A percentile compares a stretch with the other conserved stretches of the same genome.
These are phyloP conservation scores for Heloderma charlesbogerti DNA, from an alignment of 2,113 vertebrate genomes.

Conservation along the genomic window DNA sequence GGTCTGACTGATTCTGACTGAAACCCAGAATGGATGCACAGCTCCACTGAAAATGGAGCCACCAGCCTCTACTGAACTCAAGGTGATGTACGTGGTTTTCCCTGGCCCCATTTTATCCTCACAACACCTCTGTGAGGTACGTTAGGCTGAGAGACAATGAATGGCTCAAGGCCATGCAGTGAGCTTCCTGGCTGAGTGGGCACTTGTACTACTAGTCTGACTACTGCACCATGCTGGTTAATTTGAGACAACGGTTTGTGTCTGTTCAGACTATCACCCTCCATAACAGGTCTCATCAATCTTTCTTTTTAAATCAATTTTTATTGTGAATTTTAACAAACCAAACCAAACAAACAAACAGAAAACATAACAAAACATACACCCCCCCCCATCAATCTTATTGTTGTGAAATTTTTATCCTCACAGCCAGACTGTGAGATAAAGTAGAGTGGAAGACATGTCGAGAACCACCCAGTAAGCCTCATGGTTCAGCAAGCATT, in stretches of 20 bases:
- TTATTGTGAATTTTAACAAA: too few species aligned
- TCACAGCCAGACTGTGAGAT: neutral
- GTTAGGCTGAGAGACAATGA: neutral
- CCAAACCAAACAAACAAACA: too few species aligned
- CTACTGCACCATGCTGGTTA: neutral
- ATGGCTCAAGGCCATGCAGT: neutral
- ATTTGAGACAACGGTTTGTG: neutral
- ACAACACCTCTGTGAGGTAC: neutral
- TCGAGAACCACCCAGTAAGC: neutral
- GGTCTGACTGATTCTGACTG: too few species aligned
- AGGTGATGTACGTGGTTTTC: neutral
- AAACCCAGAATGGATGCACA: too few species aligned
- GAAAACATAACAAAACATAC: too few species aligned
- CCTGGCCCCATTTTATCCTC: too few species aligned
- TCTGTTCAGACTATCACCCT: neutral
- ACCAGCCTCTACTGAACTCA: too few species aligned
- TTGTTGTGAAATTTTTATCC: neutral
- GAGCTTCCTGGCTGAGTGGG: neutral
- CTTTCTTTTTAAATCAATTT: too few species aligned
- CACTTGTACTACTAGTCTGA: neutral
- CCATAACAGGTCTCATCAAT: neutral
- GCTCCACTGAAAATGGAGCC: too few species aligned
- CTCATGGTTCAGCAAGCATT: neutral
- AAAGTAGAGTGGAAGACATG: neutral
- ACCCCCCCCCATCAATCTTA: neutral